Evolutionary conservation across 2,888 invertebrate species (phyloP), one percentile per base, ranked within the genome.

Genomic region (Ichneumoninae sp.): DNA sequence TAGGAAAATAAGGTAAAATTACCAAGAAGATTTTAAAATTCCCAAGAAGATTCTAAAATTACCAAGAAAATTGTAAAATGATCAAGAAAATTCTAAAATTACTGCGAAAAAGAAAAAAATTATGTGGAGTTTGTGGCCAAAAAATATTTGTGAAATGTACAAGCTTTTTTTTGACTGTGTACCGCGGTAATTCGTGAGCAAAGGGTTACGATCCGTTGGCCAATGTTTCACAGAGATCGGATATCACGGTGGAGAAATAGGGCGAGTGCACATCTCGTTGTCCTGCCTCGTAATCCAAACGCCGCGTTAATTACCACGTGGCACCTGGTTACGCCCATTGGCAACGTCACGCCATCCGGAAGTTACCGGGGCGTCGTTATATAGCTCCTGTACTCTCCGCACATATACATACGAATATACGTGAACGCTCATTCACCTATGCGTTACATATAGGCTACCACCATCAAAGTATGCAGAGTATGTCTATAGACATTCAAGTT

Each of bases 301-400:
- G 70, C 79, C 75, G 81, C 78, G 85, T 81, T 86, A 87, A 87
- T 87, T 82, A 87, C 81, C 83, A 30, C 80, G 69, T 82, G 82
- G 80, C 83, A 85, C 80, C 83, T 84, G 81, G 81, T 85, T 86
- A 83, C 82, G 83, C 77, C 85, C 68, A 86, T 87, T 85, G 82
- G 76, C 69, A 83, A 73, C 79, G 75, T 86, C 85, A 86, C 82
- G 85, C 74, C 74, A 78, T 71, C 68, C 74, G 80, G 66, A 85
- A 73, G 83, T 57, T 77, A 65, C 47, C 73, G 52, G 30, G 57
- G 52, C 60, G 47, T 68, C 50, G 66, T 60, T 66, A 47, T 47
- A 47, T 4, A 36, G 40, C 69, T 63, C 60, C 63, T 19, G 69
- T 76, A 75, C 75, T 81, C 74, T 74, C 63, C 33, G 47, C 40